Evolutionary conservation across 1,140 invertebrate species (phyloP).

Genomic region (Drosophila nasuta): DNA sequence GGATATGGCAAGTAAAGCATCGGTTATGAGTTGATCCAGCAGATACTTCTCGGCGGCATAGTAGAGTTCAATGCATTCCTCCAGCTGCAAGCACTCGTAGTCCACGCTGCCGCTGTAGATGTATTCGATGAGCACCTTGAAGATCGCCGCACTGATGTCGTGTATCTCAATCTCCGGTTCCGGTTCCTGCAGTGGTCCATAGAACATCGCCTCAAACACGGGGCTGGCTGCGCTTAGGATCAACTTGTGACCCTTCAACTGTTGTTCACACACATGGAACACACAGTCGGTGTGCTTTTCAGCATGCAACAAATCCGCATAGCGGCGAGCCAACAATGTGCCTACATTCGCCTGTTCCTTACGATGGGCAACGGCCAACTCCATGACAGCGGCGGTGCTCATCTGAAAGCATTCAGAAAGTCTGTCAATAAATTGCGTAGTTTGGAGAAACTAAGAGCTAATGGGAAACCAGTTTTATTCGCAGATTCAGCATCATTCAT

Average conservation of each 20-base stretch:
- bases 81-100: slow-evolving; percentile 61
- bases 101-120: slow-evolving; percentile 74
- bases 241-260: slow-evolving; percentile 87
- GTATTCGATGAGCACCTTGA: slow-evolving; percentile 71
- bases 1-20: slow-evolving; percentile 61
- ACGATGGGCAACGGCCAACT: slow-evolving; percentile 47
- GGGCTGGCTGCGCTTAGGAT: slow-evolving; percentile 89
- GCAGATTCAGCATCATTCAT: slow-evolving; percentile 30
- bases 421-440: slow-evolving; percentile 18
- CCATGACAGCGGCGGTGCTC: slow-evolving; percentile 45
- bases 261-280: slow-evolving; percentile 68
- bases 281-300: slow-evolving; percentile 80
- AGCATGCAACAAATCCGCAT: slow-evolving; percentile 62
- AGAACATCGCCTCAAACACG: slow-evolving; percentile 92
- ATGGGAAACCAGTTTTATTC: slow-evolving; percentile 49
- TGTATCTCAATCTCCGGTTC: slow-evolving; percentile 73
- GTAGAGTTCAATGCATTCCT: slow-evolving; percentile 77
- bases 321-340: slow-evolving; percentile 59
- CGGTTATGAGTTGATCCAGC: slow-evolving; percentile 68
- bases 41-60: slow-evolving; percentile 84
- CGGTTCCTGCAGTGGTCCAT: slow-evolving; percentile 87
- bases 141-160: slow-evolving; percentile 75
- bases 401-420: slow-evolving; percentile 43
- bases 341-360: slow-evolving; percentile 49
- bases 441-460: slow-evolving; percentile 18